Percentiles rank a stretch among this genome's conserved stretches.
These are phyloP conservation scores for Periphyllus acericola DNA, from an alignment of 2,888 invertebrate species.

Conservation along the genomic window DNA sequence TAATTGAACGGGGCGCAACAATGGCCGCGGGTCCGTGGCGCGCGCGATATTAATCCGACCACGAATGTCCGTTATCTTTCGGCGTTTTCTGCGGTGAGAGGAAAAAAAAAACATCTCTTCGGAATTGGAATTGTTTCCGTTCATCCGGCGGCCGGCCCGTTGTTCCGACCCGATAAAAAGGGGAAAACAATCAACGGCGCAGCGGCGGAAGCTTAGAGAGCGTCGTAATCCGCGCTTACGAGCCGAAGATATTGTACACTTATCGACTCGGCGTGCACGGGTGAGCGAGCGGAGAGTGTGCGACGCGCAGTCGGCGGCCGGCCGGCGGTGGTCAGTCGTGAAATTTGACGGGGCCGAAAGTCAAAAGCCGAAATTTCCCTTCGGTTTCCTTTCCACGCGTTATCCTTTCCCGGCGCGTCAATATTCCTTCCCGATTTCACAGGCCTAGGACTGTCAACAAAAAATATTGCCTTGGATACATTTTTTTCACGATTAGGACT, in stretches of 20 bases:
- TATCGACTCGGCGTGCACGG: neutral
- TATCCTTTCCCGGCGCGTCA: too few species aligned
- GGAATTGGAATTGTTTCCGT: slow-evolving; percentile 44
- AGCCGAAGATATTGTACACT: neutral
- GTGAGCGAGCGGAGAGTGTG: neutral
- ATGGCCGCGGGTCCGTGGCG: neutral
- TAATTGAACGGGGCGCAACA: slow-evolving; percentile 21
- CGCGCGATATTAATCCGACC: slow-evolving; percentile 47
- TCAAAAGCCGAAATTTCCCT: too few species aligned
- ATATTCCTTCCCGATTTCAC: too few species aligned
- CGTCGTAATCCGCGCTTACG: slow-evolving; percentile 31
- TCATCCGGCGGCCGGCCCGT: neutral
- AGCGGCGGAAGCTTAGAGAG: slow-evolving; percentile 26
- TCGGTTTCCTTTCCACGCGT: too few species aligned
- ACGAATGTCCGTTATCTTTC: slow-evolving; percentile 50
- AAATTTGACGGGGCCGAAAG: too few species aligned
- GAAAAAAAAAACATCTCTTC: slow-evolving; percentile 5
- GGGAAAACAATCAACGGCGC: slow-evolving; percentile 50
- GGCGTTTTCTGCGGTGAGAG: slow-evolving; percentile 26
- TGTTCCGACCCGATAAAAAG: slow-evolving; percentile 44
- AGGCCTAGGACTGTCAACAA: too few species aligned
- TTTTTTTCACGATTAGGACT: too few species aligned
- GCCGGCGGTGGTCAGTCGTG: neutral
- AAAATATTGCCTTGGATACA: too few species aligned
- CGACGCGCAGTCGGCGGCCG: neutral